A percentile compares a stretch with the other conserved stretches of the same genome.
Conservation (phyloP, 92 coral and sea anemone species). For the Actinernus sp. region DNA sequence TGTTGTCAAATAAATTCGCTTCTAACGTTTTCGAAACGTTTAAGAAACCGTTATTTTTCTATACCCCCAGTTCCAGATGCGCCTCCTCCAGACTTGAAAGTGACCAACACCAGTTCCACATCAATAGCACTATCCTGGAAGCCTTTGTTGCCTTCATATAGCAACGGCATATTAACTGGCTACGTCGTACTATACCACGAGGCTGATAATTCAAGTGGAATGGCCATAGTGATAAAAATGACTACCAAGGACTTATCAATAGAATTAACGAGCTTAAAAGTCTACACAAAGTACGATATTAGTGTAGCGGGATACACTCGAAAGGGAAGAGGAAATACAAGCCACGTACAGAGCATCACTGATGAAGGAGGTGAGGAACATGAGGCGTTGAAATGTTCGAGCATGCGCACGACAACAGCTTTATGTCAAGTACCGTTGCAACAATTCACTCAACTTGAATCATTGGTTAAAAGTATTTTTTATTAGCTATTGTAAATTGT, state of each 20-base stretch:
- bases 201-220: conserved; percentile 10
- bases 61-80: conserved; percentile 22
- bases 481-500: too few species aligned
- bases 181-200: conserved; percentile 31
- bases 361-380: conserved; percentile 64
- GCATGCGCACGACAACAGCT: too few species aligned
- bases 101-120: conserved; percentile 37
- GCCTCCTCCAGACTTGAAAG: conserved; percentile 41
- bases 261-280: too few species aligned
- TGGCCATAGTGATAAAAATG: neutral
- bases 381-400: too few species aligned
- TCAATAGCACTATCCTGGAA: conserved; percentile 23
- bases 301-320: conserved; percentile 68
- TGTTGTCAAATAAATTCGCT: too few species aligned
- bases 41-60: too few species aligned
- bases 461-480: too few species aligned
- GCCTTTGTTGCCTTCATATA: conserved; percentile 15
- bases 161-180: conserved; percentile 35
- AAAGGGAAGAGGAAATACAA: conserved; percentile 63
- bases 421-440: too few species aligned
- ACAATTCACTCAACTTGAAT: too few species aligned
- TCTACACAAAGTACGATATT: conserved; percentile 58
- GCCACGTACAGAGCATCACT: conserved; percentile 25
- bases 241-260: neutral
- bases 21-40: too few species aligned